phyloP scores from a whole-genome alignment of 2,888 invertebrate genomes.

The Drosophila kuntzei region DNA sequence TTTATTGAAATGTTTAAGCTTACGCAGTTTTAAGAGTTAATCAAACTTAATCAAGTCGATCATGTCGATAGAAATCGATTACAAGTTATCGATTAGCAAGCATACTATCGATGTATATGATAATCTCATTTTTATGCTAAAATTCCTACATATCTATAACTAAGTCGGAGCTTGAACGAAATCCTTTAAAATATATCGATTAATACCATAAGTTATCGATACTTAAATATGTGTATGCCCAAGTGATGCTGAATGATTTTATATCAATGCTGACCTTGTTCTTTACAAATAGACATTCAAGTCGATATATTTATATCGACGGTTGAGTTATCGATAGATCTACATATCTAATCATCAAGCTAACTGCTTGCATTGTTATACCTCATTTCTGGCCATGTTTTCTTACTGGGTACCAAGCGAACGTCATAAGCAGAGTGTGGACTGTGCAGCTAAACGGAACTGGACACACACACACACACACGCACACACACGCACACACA shows the following conservation, averaged over 20 bases:
- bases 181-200: neutral
- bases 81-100: neutral
- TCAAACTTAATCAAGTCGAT: neutral
- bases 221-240: too few relatives aligned
- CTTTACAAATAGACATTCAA: too few relatives aligned
- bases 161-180: too few relatives aligned
- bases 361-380: neutral
- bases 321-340: neutral
- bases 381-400: neutral
- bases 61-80: neutral
- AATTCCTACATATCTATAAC: too few relatives aligned
- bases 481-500: constrained; percentile 13
- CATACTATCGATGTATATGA: too few relatives aligned
- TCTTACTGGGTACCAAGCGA: neutral
- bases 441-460: constrained; percentile 33
- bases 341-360: neutral
- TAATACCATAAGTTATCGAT: neutral
- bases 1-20: neutral
- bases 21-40: neutral
- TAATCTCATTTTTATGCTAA: too few relatives aligned
- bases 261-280: too few relatives aligned
- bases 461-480: constrained; percentile 24
- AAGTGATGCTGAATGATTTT: too few relatives aligned
- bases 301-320: neutral
- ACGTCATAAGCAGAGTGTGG: constrained; percentile 17